phyloP scores from a whole-genome alignment of 2,888 invertebrate genomes.

The Sinohyriopsis cumingii region DNA sequence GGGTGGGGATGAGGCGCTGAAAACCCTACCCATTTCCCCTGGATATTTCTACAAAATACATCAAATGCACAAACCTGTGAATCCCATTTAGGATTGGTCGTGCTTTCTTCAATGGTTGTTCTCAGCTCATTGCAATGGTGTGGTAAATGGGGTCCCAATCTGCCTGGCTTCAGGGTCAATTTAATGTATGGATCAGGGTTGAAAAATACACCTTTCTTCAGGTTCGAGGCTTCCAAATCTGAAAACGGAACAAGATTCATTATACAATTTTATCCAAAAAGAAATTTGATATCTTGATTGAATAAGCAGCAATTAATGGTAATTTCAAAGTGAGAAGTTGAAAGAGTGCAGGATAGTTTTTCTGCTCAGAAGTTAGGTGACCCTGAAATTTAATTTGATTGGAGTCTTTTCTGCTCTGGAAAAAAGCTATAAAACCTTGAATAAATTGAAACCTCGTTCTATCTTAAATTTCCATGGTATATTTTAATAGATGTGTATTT shows the following conservation, averaged over 20 bases:
- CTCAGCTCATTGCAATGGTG: slow-evolving; percentile 71
- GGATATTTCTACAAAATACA: too few relatives aligned
- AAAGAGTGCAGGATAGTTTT: too few relatives aligned
- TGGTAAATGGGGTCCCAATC: slow-evolving; percentile 52
- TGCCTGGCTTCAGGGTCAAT: slow-evolving; percentile 71
- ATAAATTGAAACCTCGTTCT: too few relatives aligned
- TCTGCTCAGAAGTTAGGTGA: too few relatives aligned
- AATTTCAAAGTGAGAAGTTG: too few relatives aligned
- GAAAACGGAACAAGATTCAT: slow-evolving; percentile 14
- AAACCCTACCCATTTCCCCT: too few relatives aligned
- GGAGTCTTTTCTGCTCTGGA: too few relatives aligned
- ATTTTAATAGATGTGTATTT: too few relatives aligned
- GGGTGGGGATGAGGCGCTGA: too few relatives aligned
- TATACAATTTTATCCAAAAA: neutral
- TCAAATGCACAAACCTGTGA: slow-evolving; percentile 46
- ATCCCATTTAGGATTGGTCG: slow-evolving; percentile 71
- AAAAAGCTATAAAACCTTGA: too few relatives aligned
- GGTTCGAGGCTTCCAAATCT: slow-evolving; percentile 71
- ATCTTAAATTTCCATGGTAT: too few relatives aligned
- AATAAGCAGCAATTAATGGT: neutral
- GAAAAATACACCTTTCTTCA: slow-evolving; percentile 74
- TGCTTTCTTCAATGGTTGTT: slow-evolving; percentile 69
- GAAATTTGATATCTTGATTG: neutral
- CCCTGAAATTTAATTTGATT: too few relatives aligned
- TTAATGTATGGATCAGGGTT: slow-evolving; percentile 74